These are phyloP conservation scores for Procambarus virginalis DNA, from an alignment of 1,140 invertebrate genomes.

Conservation along the genomic window DNA sequence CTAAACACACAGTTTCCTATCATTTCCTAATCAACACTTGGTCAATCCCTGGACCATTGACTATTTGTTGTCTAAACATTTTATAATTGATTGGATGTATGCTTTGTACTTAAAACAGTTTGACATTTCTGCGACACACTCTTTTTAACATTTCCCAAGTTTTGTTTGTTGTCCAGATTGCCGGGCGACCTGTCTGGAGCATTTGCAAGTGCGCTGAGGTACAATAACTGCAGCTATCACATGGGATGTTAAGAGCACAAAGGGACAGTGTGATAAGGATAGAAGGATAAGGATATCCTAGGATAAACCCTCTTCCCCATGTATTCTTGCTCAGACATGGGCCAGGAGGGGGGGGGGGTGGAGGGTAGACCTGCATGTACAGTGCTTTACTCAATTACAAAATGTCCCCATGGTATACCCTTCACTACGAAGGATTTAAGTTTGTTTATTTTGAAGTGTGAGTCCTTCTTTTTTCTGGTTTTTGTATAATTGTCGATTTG, in stretches of 20 bases:
- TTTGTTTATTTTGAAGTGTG: not conserved
- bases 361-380: not conserved
- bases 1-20: not conserved
- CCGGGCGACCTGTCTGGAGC: not conserved
- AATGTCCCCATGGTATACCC: not conserved
- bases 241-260: not conserved
- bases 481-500: not conserved
- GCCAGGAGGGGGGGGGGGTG: not conserved
- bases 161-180: not conserved
- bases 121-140: too few relatives aligned
- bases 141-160: not conserved
- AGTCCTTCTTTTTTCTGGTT: not conserved
- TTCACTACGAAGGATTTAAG: not conserved
- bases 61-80: not conserved
- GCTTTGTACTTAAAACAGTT: not conserved
- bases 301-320: not conserved
- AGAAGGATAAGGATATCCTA: too few relatives aligned
- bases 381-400: not conserved
- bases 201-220: not conserved
- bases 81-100: not conserved
- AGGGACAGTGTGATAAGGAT: not conserved
- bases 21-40: not conserved
- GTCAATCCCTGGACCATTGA: not conserved
- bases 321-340: slow-evolving; percentile 20
- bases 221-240: slow-evolving; percentile 22